Evolutionary conservation across 2,113 vertebrate genomes (phyloP), one percentile per base, ranked within the genome.

Genomic region (Phylloscopus trochiloides): DNA sequence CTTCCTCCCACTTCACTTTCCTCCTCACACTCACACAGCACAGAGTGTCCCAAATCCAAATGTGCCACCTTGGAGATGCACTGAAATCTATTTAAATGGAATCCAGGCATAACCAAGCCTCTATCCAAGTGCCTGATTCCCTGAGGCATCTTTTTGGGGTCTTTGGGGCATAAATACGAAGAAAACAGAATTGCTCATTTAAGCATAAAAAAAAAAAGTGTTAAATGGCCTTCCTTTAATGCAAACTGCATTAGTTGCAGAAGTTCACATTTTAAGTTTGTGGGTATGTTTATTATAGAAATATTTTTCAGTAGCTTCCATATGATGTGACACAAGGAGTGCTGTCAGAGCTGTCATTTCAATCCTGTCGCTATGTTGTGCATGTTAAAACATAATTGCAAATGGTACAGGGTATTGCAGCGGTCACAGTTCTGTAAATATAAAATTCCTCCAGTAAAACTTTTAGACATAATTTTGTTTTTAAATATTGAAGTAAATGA

Each of bases 251-350:
- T 96, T 93, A 88, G 90, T 95, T 95, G 82, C 55, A 92, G 86
- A 90, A 97, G 92, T 95, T 96, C 94, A 88, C 90, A 63, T 95
- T 90, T 94, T 70, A 94, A 92, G 88, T 94, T 96, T 95, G 65
- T 95, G 92, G 83, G 20, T 95, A 63, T 94, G 92, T 93, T 97
- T 96, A 94, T 96, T 97, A 95, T 59, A 95, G 96, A 96, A 95
- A 93, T 95, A 92, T 94, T 96, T 96, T 93, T 95, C 79, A 75
- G 86, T 93, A 61, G 90, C 88, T 96, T 93, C 96, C 96, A 96
- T 96, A 92, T 96, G 96, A 96, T 93, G 93, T 93, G 94, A 96
- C 94, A 96, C 94, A 97, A 96, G 96, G 92, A 97, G 94, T 4
- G 92, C 96, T 96, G 93, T 94, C 93, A 97, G 95, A 97, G 90